Base-by-base conservation (phyloP, 30 jellyfish, hydroid and myxozoan species). In the Aurelia sp. region DNA sequence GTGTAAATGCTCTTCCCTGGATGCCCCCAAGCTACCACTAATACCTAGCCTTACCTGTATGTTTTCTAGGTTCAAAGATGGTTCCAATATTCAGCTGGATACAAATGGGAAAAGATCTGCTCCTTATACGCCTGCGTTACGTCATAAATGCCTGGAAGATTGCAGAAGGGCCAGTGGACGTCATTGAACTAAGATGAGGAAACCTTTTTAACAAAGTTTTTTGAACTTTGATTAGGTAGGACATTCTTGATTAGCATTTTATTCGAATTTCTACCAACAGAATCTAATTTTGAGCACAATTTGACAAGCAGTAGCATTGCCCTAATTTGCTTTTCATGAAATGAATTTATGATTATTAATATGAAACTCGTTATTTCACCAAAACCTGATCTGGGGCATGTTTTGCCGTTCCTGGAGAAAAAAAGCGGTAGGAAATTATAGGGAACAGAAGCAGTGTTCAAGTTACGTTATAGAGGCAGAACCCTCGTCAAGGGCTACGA, bases 71-170 rank as follows among this genome's bases (percentile, higher is more conserved):
- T 53, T 94, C 99, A 13, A 94, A 94, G 81, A 94, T 94, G 99
- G 86, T 94, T 16, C 99, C 99, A 19, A 80, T 94, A 41, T 94
- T 94, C 75, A 94, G 99, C 80, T 94, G 99, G 99, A 53, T 94
- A 27, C 97, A 94, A 62, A 94, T 94, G 99, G 99, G 99, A 40
- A 88, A 89, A 89, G 99, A 94, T 65, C 82, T 94, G 50, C 82
- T 94, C 44, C 58, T 94, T 86, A 94, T 94, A 40, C 94, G 98
- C 22, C 79, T 88, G 11, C 96, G 98, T 62, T 93, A 93, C 88
- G 93, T 93, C 91, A 87, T 93, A 33, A 92, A 96, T n/a, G 98
- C 98, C 17, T 93, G 98, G 98, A 74, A 81, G 69, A 69, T 93
- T 11, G 61, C 86, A 13, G 72, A 59, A 10, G 92, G 86, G 11